Percentiles rank a stretch among this genome's conserved stretches.
phyloP scores from a whole-genome alignment of 2,888 invertebrate species.

The Cryptus armator region DNA sequence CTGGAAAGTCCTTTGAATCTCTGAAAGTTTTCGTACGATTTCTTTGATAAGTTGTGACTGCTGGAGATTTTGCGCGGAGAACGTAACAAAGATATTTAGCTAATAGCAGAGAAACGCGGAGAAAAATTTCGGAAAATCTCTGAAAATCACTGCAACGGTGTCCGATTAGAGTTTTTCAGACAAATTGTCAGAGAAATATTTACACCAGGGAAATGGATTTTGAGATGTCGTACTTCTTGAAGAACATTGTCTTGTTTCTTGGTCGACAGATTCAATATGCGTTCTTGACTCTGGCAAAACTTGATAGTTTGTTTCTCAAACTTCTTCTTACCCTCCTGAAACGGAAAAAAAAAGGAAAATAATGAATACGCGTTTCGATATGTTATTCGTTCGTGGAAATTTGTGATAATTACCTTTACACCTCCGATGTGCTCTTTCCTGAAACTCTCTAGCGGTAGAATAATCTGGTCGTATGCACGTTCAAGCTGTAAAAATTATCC shows the following conservation, averaged over 20 bases:
- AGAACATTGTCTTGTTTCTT: constrained; percentile 96
- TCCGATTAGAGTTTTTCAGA: too few relatives aligned
- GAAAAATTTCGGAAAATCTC: too few relatives aligned
- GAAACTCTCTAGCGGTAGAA: constrained; percentile 96
- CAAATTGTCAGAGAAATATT: too few relatives aligned
- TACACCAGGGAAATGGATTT: too few relatives aligned
- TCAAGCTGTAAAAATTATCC: constrained; percentile 90
- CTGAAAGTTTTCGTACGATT: too few relatives aligned
- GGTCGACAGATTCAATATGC: constrained; percentile 96
- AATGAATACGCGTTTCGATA: constrained; percentile 14
- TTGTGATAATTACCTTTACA: constrained; percentile 90
- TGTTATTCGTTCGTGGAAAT: neutral
- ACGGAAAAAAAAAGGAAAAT: constrained; percentile 5
- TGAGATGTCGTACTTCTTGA: constrained; percentile 90
- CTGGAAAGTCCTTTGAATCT: too few relatives aligned
- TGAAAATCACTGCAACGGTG: too few relatives aligned
- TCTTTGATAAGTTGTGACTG: too few relatives aligned
- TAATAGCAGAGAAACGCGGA: too few relatives aligned
- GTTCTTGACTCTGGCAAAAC: constrained; percentile 98
- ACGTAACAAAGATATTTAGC: too few relatives aligned
- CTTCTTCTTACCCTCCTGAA: constrained; percentile 96
- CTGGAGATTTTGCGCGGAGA: too few relatives aligned
- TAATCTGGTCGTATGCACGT: constrained; percentile 96
- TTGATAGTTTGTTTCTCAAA: constrained; percentile 99
- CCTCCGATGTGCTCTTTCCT: constrained; percentile 97